phyloP scores from a whole-genome alignment of 2,797 vertebrate genomes.

The Sebastes aleutianus region DNA sequence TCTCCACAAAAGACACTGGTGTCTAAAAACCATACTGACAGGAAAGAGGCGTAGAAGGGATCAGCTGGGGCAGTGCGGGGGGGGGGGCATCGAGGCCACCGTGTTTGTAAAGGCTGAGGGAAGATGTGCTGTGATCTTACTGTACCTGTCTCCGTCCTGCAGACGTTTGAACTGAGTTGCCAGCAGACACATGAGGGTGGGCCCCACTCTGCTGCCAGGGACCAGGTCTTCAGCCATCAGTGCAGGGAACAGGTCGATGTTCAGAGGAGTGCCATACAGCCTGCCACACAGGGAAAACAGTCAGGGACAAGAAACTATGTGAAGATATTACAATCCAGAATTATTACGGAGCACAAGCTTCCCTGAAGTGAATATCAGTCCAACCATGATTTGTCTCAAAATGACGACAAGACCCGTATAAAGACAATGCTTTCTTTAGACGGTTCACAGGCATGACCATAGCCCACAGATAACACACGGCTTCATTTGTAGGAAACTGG shows the following conservation, averaged over 20 bases:
- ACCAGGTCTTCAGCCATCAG: slow-evolving; percentile 96
- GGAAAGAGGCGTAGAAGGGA: no score
- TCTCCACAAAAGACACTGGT: no score
- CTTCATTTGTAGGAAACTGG: not conserved
- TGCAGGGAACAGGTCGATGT: slow-evolving; percentile 96
- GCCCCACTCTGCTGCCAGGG: slow-evolving; percentile 93
- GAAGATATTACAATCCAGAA: not conserved
- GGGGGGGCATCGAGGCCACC: not conserved
- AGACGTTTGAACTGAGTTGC: slow-evolving; percentile 90
- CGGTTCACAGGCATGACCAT: not conserved
- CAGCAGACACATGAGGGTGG: slow-evolving; percentile 95
- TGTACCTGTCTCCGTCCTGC: slow-evolving; percentile 93
- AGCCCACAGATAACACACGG: not conserved
- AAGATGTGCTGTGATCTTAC: not conserved
- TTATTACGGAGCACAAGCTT: not conserved
- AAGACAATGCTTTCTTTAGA: not conserved
- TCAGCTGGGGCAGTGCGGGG: no score
- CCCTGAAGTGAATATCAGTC: not conserved
- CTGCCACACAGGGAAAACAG: slow-evolving; percentile 61
- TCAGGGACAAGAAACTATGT: not conserved
- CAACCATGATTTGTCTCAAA: not conserved
- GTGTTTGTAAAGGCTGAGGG: not conserved
- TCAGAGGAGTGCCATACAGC: slow-evolving; percentile 92
- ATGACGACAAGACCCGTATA: not conserved
- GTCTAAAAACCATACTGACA: no score